Evolutionary conservation across 2,888 invertebrate genomes (phyloP).

Genomic region (Pogonocherus hispidulus): DNA sequence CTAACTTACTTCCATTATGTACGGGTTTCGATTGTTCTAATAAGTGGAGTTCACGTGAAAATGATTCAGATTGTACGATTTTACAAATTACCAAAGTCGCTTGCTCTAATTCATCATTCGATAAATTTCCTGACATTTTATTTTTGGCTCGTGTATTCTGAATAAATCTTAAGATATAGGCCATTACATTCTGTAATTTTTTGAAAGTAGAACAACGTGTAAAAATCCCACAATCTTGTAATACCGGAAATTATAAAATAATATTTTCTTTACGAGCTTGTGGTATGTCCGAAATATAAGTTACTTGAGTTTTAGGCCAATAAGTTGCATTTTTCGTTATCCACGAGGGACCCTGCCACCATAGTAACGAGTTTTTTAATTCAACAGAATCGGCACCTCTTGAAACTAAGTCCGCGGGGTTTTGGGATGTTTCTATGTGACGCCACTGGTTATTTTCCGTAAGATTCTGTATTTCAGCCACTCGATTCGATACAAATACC

Average conservation of each 20-base stretch:
- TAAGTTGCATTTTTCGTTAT: neutral
- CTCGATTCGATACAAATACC: slow-evolving; percentile 43
- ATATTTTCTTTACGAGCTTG: neutral
- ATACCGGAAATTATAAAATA: neutral
- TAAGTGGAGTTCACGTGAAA: neutral
- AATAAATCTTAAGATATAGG: neutral
- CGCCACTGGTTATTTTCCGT: slow-evolving; percentile 28
- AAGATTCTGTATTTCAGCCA: slow-evolving; percentile 41
- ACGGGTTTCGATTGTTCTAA: neutral
- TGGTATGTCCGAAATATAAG: neutral
- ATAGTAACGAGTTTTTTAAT: neutral
- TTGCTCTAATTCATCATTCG: neutral
- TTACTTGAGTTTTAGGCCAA: neutral
- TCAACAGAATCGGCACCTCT: neutral
- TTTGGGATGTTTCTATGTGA: slow-evolving; percentile 32
- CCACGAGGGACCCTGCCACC: slow-evolving; percentile 9
- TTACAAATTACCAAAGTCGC: neutral
- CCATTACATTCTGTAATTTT: neutral
- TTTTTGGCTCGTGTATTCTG: neutral
- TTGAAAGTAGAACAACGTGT: neutral
- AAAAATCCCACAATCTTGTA: neutral
- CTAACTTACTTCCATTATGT: neutral
- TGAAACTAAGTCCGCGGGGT: slow-evolving; percentile 31
- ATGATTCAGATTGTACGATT: neutral
- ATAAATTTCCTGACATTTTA: neutral